Percentiles rank a stretch among this genome's conserved stretches.
Evolutionary conservation across 2,797 vertebrate genomes (phyloP).

Genomic region (Enteromius paludinosus): DNA sequence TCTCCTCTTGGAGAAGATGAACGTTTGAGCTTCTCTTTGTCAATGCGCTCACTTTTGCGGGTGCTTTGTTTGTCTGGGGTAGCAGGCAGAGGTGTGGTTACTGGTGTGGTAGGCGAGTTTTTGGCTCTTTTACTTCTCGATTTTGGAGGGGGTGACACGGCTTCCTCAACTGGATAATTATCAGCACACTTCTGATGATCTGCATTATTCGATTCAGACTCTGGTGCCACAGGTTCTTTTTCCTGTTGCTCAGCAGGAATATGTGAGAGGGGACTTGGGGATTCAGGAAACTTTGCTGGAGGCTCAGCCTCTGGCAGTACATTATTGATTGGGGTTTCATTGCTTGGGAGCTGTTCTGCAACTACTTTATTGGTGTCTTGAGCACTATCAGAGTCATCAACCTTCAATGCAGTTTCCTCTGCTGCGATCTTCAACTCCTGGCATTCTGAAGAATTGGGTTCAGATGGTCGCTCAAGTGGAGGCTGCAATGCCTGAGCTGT

Average conservation of each 20-base stretch:
- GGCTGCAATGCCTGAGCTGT: conserved; percentile 51
- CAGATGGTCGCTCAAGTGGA: conserved; percentile 60
- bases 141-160: conserved; percentile 81
- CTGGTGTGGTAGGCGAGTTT: conserved; percentile 72
- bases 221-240: conserved; percentile 64
- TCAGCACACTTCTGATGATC: conserved; percentile 72
- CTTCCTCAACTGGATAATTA: conserved; percentile 77
- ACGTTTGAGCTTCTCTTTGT: conserved; percentile 93
- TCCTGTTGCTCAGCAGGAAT: conserved; percentile 64
- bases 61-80: conserved; percentile 88
- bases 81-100: conserved; percentile 62
- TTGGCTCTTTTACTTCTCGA: conserved; percentile 90
- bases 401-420: conserved; percentile 61
- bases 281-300: conserved; percentile 67
- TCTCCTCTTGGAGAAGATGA: conserved; percentile 93
- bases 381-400: conserved; percentile 64
- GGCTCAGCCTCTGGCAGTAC: conserved; percentile 72
- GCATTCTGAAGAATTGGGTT: conserved; percentile 62
- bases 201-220: conserved; percentile 60
- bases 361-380: conserved; percentile 63
- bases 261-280: conserved; percentile 62
- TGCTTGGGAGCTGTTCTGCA: conserved; percentile 70
- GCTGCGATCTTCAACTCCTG: conserved; percentile 67
- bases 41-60: conserved; percentile 95
- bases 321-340: conserved; percentile 80